Conservation (phyloP, 1,140 invertebrate genomes). For the Zaprionus taronus region DNA sequence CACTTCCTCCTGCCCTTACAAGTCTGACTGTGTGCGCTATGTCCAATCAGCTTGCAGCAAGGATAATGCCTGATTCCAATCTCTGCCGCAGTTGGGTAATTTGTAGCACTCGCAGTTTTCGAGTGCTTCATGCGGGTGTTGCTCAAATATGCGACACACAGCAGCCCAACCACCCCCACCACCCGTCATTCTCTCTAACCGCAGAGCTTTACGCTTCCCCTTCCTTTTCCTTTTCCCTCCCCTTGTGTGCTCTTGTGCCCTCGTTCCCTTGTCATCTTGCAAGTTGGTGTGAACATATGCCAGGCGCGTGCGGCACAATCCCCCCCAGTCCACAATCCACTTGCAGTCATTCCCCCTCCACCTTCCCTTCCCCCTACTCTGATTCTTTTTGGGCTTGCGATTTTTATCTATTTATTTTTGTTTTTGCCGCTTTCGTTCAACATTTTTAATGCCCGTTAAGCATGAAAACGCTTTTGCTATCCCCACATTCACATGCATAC, state of each 20-base stretch:
- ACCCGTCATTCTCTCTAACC: constrained; percentile 1
- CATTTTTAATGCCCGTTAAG: constrained; percentile 81
- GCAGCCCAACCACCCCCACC: constrained; percentile 15
- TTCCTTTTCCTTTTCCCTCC: not conserved
- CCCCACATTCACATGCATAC: constrained; percentile 15
- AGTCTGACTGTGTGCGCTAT: not conserved
- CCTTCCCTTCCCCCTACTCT: not conserved
- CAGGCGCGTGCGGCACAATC: constrained; percentile 64
- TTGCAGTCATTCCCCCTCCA: constrained; percentile 29
- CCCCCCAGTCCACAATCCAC: constrained; percentile 27
- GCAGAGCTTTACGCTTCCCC: constrained; percentile 45
- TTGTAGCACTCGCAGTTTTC: constrained; percentile 67
- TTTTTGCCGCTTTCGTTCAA: constrained; percentile 63
- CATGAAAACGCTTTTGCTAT: constrained; percentile 80
- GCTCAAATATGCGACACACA: constrained; percentile 72
- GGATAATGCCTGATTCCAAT: constrained; percentile 27
- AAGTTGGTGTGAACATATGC: constrained; percentile 84
- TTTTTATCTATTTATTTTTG: constrained; percentile 55
- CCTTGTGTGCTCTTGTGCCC: not conserved
- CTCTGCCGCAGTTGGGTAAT: constrained; percentile 54
- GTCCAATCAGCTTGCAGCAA: constrained; percentile 70
- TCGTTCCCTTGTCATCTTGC: constrained; percentile 25
- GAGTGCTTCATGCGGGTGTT: constrained; percentile 76
- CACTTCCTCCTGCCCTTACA: not conserved
- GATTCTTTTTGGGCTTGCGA: constrained; percentile 47